Evolutionary conservation across 2,888 invertebrate species (phyloP).

Genomic region (Endotricha flammealis): DNA sequence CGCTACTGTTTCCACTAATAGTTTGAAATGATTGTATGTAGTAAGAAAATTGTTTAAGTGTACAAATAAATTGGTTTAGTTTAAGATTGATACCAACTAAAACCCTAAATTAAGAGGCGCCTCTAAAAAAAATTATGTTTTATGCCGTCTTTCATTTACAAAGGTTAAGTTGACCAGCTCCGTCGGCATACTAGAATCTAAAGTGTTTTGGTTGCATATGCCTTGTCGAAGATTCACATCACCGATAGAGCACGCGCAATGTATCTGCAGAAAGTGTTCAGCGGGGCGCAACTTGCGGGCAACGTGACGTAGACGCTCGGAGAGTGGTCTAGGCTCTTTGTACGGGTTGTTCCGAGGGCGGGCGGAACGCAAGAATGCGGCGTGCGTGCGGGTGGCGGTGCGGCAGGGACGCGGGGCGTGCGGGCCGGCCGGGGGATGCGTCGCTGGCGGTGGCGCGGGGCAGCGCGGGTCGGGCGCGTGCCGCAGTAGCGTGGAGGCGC

Average conservation of each 20-base stretch:
- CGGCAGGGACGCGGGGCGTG: slow-evolving; percentile 38
- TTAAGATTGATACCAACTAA: too few species aligned
- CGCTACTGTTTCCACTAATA: not conserved
- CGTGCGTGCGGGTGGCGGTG: slow-evolving; percentile 65
- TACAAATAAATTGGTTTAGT: too few species aligned
- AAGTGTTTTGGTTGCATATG: slow-evolving; percentile 1
- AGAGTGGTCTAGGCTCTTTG: slow-evolving; percentile 44
- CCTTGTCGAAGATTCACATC: slow-evolving; percentile 8
- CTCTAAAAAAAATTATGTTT: too few species aligned
- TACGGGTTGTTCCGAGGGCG: slow-evolving; percentile 40
- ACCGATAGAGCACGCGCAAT: slow-evolving; percentile 19
- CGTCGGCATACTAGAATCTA: not conserved
- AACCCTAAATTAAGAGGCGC: too few species aligned
- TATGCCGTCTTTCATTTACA: too few species aligned
- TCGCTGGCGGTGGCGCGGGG: slow-evolving; percentile 43
- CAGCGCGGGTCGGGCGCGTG: slow-evolving; percentile 58
- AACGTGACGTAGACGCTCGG: slow-evolving; percentile 31
- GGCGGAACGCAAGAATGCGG: slow-evolving; percentile 68
- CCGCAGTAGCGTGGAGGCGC: slow-evolving; percentile 75
- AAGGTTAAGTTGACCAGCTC: not conserved
- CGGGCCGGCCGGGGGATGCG: slow-evolving; percentile 49
- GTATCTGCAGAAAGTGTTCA: slow-evolving; percentile 28
- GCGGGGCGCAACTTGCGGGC: slow-evolving; percentile 22
- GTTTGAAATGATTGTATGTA: too few species aligned
- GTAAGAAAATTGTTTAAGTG: too few species aligned